Evolutionary conservation across 2,113 vertebrate genomes (phyloP).

Genomic region (Sylvilagus bachmani): DNA sequence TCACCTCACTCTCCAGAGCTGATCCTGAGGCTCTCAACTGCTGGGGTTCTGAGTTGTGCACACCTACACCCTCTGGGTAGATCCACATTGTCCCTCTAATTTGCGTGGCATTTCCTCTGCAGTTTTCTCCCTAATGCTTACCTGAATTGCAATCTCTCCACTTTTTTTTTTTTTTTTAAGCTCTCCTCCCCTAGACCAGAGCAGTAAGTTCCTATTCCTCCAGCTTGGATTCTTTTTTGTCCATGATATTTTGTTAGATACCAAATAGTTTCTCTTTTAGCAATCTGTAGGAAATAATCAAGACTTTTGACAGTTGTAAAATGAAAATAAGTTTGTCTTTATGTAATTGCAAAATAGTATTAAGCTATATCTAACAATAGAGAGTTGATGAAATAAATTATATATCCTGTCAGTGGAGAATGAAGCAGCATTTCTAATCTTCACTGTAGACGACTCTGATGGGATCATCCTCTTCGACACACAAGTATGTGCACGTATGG

Average conservation of each 20-base stretch:
- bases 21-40: too few relatives aligned
- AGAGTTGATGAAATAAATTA: neutral
- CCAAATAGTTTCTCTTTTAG: neutral
- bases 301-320: neutral
- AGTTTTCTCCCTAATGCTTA: too few relatives aligned
- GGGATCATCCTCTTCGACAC: neutral
- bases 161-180: too few relatives aligned
- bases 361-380: slow-evolving; percentile 21
- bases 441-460: neutral
- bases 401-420: neutral
- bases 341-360: slow-evolving; percentile 24
- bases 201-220: too few relatives aligned
- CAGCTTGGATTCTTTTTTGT: neutral
- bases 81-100: too few relatives aligned
- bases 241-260: slow-evolving; percentile 23
- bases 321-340: neutral
- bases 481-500: neutral
- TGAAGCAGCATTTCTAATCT: neutral
- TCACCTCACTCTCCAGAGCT: too few relatives aligned
- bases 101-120: too few relatives aligned
- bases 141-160: too few relatives aligned
- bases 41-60: too few relatives aligned
- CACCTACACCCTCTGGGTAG: too few relatives aligned
- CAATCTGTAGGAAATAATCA: slow-evolving; percentile 19
- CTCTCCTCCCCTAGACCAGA: too few relatives aligned